phyloP scores from a whole-genome alignment of 2,888 invertebrate species.

The Parelbella ahira region DNA sequence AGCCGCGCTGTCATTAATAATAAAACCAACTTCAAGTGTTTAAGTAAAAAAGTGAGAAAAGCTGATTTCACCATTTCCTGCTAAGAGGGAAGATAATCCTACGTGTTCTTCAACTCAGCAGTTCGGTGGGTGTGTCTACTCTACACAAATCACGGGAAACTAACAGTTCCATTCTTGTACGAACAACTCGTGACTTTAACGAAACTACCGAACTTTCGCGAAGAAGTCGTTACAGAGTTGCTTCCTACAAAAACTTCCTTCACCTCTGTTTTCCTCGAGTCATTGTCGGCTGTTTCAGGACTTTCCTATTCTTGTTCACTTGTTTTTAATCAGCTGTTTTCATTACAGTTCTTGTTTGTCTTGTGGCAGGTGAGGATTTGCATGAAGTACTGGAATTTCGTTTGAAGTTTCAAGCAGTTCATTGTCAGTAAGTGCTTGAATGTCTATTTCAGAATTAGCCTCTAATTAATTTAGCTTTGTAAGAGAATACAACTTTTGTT shows the following conservation, averaged over 20 bases:
- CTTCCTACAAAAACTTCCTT: slow-evolving; percentile 1
- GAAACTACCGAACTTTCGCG: not conserved
- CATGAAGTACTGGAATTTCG: too few species aligned
- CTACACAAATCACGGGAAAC: slow-evolving; percentile 11
- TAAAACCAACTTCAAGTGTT: too few species aligned
- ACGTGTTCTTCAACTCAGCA: not conserved
- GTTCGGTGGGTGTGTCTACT: not conserved
- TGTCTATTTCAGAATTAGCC: too few species aligned
- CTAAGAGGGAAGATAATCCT: too few species aligned
- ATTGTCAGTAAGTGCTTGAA: too few species aligned
- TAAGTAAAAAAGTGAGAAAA: too few species aligned
- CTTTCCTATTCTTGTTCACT: not conserved
- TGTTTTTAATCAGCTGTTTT: slow-evolving; percentile 5
- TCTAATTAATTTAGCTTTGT: too few species aligned
- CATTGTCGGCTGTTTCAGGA: slow-evolving; percentile 6
- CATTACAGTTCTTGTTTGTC: slow-evolving; percentile 6
- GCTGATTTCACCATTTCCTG: too few species aligned
- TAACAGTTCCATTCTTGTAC: slow-evolving; percentile 6
- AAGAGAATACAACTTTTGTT: too few species aligned
- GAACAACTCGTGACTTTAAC: slow-evolving; percentile 10
- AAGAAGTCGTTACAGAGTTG: slow-evolving; percentile 9
- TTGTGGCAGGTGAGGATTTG: too few species aligned
- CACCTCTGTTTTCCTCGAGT: slow-evolving; percentile 1
- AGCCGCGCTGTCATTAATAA: too few species aligned
- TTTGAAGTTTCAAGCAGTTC: too few species aligned